Evolutionary conservation across 1,140 invertebrate genomes (phyloP), one percentile per base, ranked within the genome.

Genomic region (Eubasilissa regina): DNA sequence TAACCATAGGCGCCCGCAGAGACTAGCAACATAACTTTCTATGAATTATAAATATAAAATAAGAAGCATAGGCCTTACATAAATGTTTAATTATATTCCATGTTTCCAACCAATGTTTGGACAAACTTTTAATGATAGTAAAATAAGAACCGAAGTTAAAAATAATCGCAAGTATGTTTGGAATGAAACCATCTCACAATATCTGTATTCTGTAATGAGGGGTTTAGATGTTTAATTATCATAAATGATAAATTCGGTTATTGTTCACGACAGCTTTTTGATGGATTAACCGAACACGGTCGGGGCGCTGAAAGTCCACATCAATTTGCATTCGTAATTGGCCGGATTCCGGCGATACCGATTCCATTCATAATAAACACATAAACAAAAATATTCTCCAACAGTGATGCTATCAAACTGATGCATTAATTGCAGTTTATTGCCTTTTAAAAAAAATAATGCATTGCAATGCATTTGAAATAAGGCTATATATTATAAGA

Each of bases 241-340:
- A 82, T 82, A 82, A 82, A 82, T 82, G 81, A 82, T 82, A 82
- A 77, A 82, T 82, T 82, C 78, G 75, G 74, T 80, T 82, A 82
- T 82, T 82, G 81, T 66, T 75, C 75, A 64, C 78, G 81, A 82
- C 81, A 82, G 81, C 81, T 56, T 74, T 81, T 82, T 82, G 81
- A 82, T 82, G 81, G 81, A 82, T 82, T 82, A 80, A 80, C 75
- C 55, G 81, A 77, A 44, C 62, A 35, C 74, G 53, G 77, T 12
- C 60, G 58, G 75, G 78, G 80, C 77, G 55, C 58, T 77, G 68
- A 77, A 60, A 47, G 51, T 62, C 70, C 75, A 72, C 60, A 78
- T 70, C 81, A 79, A 82, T 82, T 82, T 82, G 81, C 81, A 82
- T 82, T 77, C 77, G 64, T 82, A 81, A 81, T 81, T 58, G 76